Base-by-base conservation (phyloP, 1,140 invertebrate species). In the Lysiphlebus fabarum region DNA sequence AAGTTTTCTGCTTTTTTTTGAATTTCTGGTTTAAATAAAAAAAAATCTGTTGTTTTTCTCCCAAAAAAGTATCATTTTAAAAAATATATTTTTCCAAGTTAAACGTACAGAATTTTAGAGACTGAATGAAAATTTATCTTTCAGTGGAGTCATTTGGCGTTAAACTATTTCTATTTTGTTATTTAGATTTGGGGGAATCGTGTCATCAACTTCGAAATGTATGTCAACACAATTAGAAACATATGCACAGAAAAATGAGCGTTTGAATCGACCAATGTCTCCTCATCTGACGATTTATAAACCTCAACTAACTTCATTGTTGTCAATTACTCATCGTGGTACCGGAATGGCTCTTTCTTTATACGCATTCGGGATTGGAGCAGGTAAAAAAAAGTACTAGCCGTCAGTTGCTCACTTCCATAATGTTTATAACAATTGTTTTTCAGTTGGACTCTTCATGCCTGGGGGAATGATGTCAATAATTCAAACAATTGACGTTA, bases 231-330 rank as follows among this genome's bases (percentile, higher is more conserved):
- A 67, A 14, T 58, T 72, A 47, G 85, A 87, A 72, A 77, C 78
- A 26, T 84, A 85, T 67, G 85, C 84, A 66, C 82, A 87, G 41
- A 87, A 84, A 69, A 92, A 92, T 76, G 78, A 82, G 60, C 80
- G 84, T 50, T 72, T 92, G 3, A 83, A 84, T 55, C 79, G 93
- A 64, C 90, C 92, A 2, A 71, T 93, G 72, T 94, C 92, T 8
- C 93, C 93, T 8, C 92, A 95, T 83, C 78, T 95, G 11, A 86
- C 85, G n/a, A 94, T 95, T 68, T 95, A 95, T 70, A 83, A 88
- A 68, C 74, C 82, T 11, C 89, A 93, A 74, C 69, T 95, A 50
- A 92, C 92, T 48, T 80, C 85, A 7, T 69, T 89, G 45, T 71
- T 94, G 55, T 95, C 93, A 7, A 82, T 95, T 65, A 85, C 88